Evolutionary conservation across 2,888 invertebrate species (phyloP).

Genomic region (Himalopsyche tibetana): DNA sequence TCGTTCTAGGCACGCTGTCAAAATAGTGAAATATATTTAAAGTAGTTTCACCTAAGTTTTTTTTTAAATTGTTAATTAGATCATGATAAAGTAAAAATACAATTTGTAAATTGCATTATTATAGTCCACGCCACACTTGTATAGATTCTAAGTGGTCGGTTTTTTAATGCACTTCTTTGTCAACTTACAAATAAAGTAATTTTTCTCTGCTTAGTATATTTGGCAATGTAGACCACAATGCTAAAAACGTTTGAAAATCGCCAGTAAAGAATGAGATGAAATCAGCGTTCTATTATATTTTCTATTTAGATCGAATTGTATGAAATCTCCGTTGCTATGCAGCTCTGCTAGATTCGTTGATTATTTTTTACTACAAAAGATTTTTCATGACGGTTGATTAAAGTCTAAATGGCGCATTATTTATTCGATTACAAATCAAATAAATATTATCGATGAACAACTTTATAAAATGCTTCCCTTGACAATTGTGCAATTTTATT

Average conservation of each 20-base stretch:
- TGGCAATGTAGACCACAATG: slow-evolving; percentile 20
- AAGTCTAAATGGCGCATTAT: too few relatives aligned
- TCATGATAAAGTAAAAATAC: neutral
- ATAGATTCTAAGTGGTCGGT: neutral
- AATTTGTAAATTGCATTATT: neutral
- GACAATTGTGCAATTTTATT: too few relatives aligned
- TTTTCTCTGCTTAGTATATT: neutral
- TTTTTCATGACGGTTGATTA: too few relatives aligned
- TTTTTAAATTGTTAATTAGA: neutral
- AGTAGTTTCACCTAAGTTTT: neutral
- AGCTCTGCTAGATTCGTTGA: neutral
- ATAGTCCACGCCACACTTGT: neutral
- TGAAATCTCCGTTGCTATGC: slow-evolving; percentile 18
- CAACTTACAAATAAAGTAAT: neutral
- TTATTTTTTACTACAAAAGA: too few relatives aligned
- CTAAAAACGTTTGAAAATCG: neutral
- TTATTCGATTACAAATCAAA: too few relatives aligned
- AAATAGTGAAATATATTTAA: too few relatives aligned
- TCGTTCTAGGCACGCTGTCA: too few relatives aligned
- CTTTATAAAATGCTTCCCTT: too few relatives aligned
- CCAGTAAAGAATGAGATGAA: neutral
- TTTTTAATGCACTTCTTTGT: slow-evolving; percentile 7
- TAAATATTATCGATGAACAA: too few relatives aligned
- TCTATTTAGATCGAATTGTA: neutral
- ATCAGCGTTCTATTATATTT: neutral